Conservation (phyloP, 2,888 invertebrate genomes). For the Chymomyza procnemis region DNA sequence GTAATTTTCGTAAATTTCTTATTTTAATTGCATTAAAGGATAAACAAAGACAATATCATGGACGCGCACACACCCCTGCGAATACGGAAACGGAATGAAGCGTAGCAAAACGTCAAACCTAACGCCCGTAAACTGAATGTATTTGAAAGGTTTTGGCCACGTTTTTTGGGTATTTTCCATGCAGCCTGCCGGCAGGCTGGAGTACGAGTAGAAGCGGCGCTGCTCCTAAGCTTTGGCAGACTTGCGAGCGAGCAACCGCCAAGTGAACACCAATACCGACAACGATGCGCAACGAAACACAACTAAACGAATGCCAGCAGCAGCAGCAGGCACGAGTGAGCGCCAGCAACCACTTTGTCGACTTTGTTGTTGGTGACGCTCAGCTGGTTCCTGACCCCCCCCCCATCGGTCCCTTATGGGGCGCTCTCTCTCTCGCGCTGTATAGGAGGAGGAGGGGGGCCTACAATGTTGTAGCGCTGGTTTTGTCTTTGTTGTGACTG, state of each 20-base stretch:
- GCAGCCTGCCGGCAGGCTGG: constrained; percentile 9
- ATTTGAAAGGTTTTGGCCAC: background rate
- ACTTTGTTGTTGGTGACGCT: constrained; percentile 35
- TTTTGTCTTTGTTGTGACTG: background rate
- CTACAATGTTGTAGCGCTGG: background rate
- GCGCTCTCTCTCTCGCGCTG: background rate
- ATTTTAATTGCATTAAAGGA: constrained; percentile 1
- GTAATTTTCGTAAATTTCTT: too few species aligned
- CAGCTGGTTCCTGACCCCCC: constrained; percentile 22
- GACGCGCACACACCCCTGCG: background rate
- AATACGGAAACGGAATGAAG: background rate
- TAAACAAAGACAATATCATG: background rate
- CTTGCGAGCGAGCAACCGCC: background rate
- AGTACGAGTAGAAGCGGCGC: background rate
- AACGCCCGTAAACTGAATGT: background rate
- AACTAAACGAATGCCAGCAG: constrained; percentile 39
- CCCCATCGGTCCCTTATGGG: background rate
- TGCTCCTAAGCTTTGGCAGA: constrained; percentile 10
- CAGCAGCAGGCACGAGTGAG: constrained; percentile 25
- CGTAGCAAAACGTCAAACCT: background rate
- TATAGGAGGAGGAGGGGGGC: background rate
- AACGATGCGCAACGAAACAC: constrained; percentile 39
- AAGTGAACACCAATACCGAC: constrained; percentile 14
- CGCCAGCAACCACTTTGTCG: constrained; percentile 27
- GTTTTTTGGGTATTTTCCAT: constrained; percentile 10